Percentiles rank a stretch among this genome's conserved stretches.
Conservation (phyloP, 1,140 invertebrate species). For the Lordiphosa mommai region DNA sequence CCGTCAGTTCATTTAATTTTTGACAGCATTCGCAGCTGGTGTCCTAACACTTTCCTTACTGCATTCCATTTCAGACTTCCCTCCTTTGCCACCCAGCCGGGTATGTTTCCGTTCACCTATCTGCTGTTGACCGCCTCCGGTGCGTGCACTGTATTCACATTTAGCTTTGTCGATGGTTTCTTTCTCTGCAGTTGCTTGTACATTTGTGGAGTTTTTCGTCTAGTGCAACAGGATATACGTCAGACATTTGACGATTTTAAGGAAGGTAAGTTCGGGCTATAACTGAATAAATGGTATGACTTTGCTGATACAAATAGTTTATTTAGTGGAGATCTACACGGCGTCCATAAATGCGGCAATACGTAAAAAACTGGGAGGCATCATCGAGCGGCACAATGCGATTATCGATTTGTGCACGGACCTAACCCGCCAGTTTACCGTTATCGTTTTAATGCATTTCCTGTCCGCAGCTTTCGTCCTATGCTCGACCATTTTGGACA, state of each 20-base stretch:
- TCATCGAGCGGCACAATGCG: slow-evolving; percentile 68
- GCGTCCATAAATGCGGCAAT: slow-evolving; percentile 38
- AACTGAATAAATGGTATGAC: background rate
- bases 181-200: slow-evolving; percentile 70
- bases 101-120: slow-evolving; percentile 59
- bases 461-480: slow-evolving; percentile 71
- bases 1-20: no score
- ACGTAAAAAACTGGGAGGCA: slow-evolving; percentile 18
- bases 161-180: slow-evolving; percentile 69
- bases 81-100: slow-evolving; percentile 22
- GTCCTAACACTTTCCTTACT: background rate
- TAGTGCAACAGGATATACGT: slow-evolving; percentile 64
- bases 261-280: slow-evolving; percentile 35
- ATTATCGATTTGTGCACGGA: slow-evolving; percentile 75
- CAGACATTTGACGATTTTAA: slow-evolving; percentile 48
- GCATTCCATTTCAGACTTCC: slow-evolving; percentile 37
- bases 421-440: slow-evolving; percentile 57
- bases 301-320: background rate
- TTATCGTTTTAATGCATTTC: slow-evolving; percentile 78
- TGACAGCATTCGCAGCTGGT: no score
- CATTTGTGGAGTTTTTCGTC: slow-evolving; percentile 60
- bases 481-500: slow-evolving; percentile 69
- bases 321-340: slow-evolving; percentile 33
- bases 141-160: slow-evolving; percentile 63
- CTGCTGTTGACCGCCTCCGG: slow-evolving; percentile 55